Percentiles rank a stretch among this genome's conserved stretches.
Evolutionary conservation across 2,797 vertebrate genomes (phyloP).

Genomic region (Heterohyrax brucei): DNA sequence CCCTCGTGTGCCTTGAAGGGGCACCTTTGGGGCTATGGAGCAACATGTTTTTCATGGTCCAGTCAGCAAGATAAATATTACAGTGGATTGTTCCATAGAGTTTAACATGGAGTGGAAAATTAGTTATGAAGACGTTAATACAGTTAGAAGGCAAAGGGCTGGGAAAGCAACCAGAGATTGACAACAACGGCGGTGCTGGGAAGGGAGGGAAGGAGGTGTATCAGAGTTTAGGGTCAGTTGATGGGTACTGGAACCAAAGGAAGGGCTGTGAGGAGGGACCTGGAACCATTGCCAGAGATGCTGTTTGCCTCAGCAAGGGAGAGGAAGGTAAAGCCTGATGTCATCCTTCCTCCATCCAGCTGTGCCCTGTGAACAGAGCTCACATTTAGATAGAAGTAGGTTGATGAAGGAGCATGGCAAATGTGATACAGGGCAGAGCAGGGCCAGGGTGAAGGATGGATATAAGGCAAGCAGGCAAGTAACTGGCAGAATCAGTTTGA

Average conservation of each 20-base stretch:
- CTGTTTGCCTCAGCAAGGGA: not conserved
- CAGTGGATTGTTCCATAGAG: not conserved
- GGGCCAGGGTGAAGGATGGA: not conserved
- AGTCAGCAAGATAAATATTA: not conserved
- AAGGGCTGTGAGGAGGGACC: not conserved
- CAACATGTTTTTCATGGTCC: not conserved
- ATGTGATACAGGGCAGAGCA: not conserved
- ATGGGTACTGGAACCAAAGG: not conserved
- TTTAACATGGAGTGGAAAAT: not conserved
- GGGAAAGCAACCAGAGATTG: not conserved
- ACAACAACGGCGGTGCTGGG: not conserved
- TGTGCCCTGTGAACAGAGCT: not conserved
- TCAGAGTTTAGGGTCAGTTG: not conserved
- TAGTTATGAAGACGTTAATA: not conserved
- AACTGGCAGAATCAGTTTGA: not conserved
- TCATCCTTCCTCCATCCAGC: not conserved
- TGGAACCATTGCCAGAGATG: not conserved
- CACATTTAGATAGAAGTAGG: not conserved
- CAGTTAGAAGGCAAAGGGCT: not conserved
- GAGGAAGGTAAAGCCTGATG: not conserved
- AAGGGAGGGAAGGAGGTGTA: not conserved
- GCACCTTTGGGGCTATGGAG: not conserved
- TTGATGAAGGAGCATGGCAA: not conserved
- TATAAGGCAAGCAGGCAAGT: not conserved
- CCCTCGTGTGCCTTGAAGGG: not conserved